phyloP scores from a whole-genome alignment of 1,140 invertebrate species.

The Hylyphantes graminicola region DNA sequence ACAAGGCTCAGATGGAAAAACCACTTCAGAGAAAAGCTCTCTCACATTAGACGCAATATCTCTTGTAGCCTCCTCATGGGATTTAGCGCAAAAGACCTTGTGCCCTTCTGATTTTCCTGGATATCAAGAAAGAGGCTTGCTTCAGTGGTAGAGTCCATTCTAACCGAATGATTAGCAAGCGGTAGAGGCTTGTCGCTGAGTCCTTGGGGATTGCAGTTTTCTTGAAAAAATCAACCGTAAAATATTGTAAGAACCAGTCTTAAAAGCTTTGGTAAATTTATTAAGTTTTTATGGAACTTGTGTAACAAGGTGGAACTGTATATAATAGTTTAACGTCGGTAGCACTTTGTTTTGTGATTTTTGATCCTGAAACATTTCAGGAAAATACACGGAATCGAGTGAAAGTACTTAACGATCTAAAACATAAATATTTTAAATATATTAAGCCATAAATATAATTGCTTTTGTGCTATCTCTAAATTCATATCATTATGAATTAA shows the following conservation, averaged over 20 bases:
- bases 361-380: too few species aligned
- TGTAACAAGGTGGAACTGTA: too few species aligned
- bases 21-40: conserved; percentile 35
- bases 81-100: conserved; percentile 7
- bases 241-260: background rate
- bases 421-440: too few species aligned
- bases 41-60: conserved; percentile 20
- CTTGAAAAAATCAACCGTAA: background rate
- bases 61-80: background rate
- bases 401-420: too few species aligned
- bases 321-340: too few species aligned
- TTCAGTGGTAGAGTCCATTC: background rate
- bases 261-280: conserved; percentile 6
- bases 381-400: too few species aligned
- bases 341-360: too few species aligned
- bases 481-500: too few species aligned
- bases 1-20: conserved; percentile 35
- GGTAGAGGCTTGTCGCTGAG: background rate
- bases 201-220: conserved; percentile 3
- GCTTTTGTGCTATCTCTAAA: too few species aligned
- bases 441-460: too few species aligned
- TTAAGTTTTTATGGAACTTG: too few species aligned
- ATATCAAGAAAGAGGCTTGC: conserved; percentile 5
- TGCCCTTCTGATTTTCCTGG: conserved; percentile 15
- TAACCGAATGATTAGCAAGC: conserved; percentile 33